Evolutionary conservation across 2,888 invertebrate species (phyloP).

Genomic region (Patella caerulea): DNA sequence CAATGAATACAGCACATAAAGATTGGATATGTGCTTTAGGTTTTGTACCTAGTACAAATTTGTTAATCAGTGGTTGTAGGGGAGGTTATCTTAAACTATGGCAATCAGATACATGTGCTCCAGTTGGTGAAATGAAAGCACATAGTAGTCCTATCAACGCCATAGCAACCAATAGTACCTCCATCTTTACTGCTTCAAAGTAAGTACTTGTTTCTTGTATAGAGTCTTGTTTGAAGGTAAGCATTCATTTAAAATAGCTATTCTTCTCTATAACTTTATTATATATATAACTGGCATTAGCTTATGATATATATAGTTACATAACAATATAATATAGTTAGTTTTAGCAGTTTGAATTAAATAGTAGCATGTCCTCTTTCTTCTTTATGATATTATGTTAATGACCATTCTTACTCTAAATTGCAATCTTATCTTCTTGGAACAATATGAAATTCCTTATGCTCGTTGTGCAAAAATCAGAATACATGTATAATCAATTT

Average conservation of each 20-base stretch:
- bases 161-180: slow-evolving; percentile 77
- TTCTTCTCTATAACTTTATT: neutral
- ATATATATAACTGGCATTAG: neutral
- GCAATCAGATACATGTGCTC: slow-evolving; percentile 79
- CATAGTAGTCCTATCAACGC: slow-evolving; percentile 80
- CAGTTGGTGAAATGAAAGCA: slow-evolving; percentile 79
- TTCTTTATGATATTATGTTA: too few relatives aligned
- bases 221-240: slow-evolving; percentile 45
- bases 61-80: slow-evolving; percentile 82
- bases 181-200: slow-evolving; percentile 88
- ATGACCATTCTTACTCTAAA: too few relatives aligned
- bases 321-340: too few relatives aligned
- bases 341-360: too few relatives aligned
- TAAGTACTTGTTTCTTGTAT: slow-evolving; percentile 73
- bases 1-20: slow-evolving; percentile 87
- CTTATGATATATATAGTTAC: too few relatives aligned
- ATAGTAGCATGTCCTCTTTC: too few relatives aligned
- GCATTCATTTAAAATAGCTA: neutral
- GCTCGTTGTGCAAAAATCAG: too few relatives aligned
- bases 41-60: slow-evolving; percentile 74
- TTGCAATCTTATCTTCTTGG: too few relatives aligned
- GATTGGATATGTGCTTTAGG: slow-evolving; percentile 88
- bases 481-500: too few relatives aligned
- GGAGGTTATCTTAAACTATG: slow-evolving; percentile 84
- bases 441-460: too few relatives aligned